Evolutionary conservation across 1,140 invertebrate species (phyloP), one percentile per base, ranked within the genome.

Genomic region (Saxidomus purpurata): DNA sequence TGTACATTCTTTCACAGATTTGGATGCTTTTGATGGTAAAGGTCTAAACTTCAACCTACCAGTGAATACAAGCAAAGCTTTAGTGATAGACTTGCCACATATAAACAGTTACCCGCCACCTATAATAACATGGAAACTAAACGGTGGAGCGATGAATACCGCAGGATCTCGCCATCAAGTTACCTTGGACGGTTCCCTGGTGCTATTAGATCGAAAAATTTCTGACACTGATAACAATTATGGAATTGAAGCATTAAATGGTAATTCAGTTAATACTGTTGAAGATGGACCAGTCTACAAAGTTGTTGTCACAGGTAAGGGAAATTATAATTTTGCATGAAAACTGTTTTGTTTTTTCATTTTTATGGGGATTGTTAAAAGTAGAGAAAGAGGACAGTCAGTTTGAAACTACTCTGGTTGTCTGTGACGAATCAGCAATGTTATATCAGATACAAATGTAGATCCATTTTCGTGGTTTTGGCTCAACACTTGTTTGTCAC

Each of bases 221-320:
- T 25, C 19, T 38, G 87, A 89, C 55, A 63, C 22, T 49, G 55
- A 25, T 13, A 59, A 74, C 11, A 34, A 38, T 36, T 89, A 89
- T n/a, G 71, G 49, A 47, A 59, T 84, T 28, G 47, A 74, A 31
- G 79, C 69, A 6, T 52, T 83, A 61, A 89, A 89, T 89, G 69
- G 63, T 8, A 36, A 49, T 71, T 36, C 63, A 28, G 28, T 8
- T 43, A 52, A 31, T 25, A 25, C 36, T 0, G 15, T 82, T 1
- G 49, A 74, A 52, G 40, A 34, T 34, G 86, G 86, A 84, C 87
- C 80, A 19, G 19, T 19, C n/a, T 83, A 59, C 36, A 22, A 59
- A 55, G 87, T 89, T 28, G 84, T 69, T 76, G 36, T 89, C 25
- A n/a, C 38, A 77, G 77, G 87, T 89, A 76, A 74, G 55, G 28